A percentile compares a stretch with the other conserved stretches of the same genome.
Evolutionary conservation across 2,797 vertebrate species (phyloP).

Genomic region (Pachyuromys duprasi): DNA sequence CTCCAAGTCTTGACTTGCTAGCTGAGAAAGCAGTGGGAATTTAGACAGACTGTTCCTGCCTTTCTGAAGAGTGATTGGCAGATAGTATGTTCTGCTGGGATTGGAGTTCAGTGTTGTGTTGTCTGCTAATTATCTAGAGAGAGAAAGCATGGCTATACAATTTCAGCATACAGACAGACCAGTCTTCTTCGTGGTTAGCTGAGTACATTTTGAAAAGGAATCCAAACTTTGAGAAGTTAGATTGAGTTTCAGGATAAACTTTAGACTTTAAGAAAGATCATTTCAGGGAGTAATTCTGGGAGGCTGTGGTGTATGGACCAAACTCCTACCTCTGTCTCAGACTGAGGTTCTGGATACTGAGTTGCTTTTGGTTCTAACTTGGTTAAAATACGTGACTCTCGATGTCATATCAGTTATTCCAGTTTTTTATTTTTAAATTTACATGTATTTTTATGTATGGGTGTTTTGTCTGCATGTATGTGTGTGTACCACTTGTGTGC

Average conservation of each 20-base stretch:
- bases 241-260: conserved; percentile 41
- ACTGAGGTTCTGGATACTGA: not conserved
- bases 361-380: conserved; percentile 12
- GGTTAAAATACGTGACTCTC: not conserved
- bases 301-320: not conserved
- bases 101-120: conserved; percentile 49
- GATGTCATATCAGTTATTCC: not conserved
- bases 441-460: not conserved
- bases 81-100: not conserved
- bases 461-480: not conserved
- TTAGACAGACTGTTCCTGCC: not conserved
- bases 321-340: not conserved
- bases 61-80: conserved; percentile 25
- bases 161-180: not conserved
- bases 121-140: conserved; percentile 39
- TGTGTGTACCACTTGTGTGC: not conserved
- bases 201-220: conserved; percentile 38
- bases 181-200: conserved; percentile 44
- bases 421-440: not conserved
- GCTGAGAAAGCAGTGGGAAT: not conserved
- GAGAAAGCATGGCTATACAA: conserved; percentile 1
- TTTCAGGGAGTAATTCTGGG: not conserved
- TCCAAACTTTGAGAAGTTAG: conserved; percentile 49
- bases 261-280: conserved; percentile 10
- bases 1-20: conserved; percentile 13